phyloP scores from a whole-genome alignment of 2,797 vertebrate genomes.

The Rhadinocentrus ornatus region DNA sequence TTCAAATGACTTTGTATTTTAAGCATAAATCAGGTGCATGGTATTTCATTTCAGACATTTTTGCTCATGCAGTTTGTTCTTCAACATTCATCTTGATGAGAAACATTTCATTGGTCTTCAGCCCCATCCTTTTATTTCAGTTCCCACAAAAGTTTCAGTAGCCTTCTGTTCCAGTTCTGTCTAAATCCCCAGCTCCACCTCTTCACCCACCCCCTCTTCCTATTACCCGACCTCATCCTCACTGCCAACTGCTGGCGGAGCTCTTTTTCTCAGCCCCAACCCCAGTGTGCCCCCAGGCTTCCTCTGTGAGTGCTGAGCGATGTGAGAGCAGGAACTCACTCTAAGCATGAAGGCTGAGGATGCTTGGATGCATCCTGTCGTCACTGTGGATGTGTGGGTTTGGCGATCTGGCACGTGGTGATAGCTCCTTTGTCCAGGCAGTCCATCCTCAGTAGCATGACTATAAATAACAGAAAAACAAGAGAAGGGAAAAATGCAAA shows the following conservation, averaged over 20 bases:
- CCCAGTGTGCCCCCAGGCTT: constrained; percentile 43
- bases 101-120: constrained; percentile 4
- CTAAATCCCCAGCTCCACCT: constrained; percentile 24
- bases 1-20: no score
- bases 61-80: constrained; percentile 6
- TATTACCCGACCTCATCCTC: constrained; percentile 26
- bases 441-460: constrained; percentile 32
- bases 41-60: no score
- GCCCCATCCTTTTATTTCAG: constrained; percentile 12
- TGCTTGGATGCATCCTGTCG: constrained; percentile 76
- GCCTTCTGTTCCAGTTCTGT: constrained; percentile 38
- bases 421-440: constrained; percentile 61
- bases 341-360: constrained; percentile 64
- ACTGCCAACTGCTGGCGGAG: constrained; percentile 50
- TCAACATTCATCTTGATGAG: constrained; percentile 5
- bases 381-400: constrained; percentile 67
- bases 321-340: constrained; percentile 56
- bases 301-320: constrained; percentile 42
- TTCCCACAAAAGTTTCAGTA: constrained; percentile 33
- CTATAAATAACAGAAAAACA: constrained; percentile 56
- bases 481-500: background rate
- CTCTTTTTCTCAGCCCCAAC: constrained; percentile 36
- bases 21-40: no score
- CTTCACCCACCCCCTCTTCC: constrained; percentile 26
- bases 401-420: constrained; percentile 66